Evolutionary conservation across 2,113 vertebrate genomes (phyloP), one percentile per base, ranked within the genome.

Genomic region (Osmerus eperlanus): DNA sequence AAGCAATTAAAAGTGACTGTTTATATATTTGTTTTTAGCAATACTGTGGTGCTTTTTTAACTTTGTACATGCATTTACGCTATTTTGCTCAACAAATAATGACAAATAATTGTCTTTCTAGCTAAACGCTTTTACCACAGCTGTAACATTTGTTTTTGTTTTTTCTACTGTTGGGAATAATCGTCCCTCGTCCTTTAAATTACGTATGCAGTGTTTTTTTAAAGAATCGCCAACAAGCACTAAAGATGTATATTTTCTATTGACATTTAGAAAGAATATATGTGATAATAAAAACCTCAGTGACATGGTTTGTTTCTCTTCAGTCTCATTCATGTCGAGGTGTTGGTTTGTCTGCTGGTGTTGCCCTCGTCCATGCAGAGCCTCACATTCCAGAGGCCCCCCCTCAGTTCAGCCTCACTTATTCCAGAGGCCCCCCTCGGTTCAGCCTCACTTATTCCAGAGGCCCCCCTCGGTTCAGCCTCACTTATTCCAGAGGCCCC

Each of bases 41-140:
- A 66, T 9, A 73, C 2, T 28, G 36, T 71, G 71, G 76, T 88
- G 80, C 82, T 82, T 88, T 81, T 79, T 75, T 0, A 79, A 70
- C 36, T 62, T 70, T 3, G n/a, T 71, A 59, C 21, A 77, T 78
- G 65, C 59, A 74, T 29, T 21, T 54, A 23, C 36, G 64, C 76
- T 11, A 1, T 19, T 28, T n/a, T 71, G 4, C 70, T 21, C 16
- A 62, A 79, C 60, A 78, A 18, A 47, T 55, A 75, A 68, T 70
- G 41, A 18, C 70, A 54, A 62, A 72, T 0, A 51, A 4, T 62
- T 71, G 25, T 32, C 13, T 75, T 53, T 64, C 51, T 29, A 1
- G 70, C 36, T 55, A 51, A 1, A 25, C 8, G n/a, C 29, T 55
- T 53, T 4, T 56, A 16, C 23, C 7, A 68, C 23, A 29, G 51